These are phyloP conservation scores for Onychomys arenicola DNA, from an alignment of 2,797 vertebrate genomes.

Conservation along the genomic window DNA sequence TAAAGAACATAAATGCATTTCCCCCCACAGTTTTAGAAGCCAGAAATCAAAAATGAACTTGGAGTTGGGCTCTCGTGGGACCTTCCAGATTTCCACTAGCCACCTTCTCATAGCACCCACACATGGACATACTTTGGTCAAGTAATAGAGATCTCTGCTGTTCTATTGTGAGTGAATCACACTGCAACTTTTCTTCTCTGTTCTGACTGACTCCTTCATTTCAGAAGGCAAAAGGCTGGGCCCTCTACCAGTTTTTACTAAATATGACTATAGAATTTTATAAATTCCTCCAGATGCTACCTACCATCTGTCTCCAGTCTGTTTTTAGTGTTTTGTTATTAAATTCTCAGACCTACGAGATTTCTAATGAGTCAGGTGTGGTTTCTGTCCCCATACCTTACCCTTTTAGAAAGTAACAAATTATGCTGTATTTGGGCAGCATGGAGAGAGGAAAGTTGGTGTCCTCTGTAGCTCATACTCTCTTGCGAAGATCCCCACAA, in stretches of 20 bases:
- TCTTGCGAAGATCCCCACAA: fast-evolving
- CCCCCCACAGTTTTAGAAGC: neutral
- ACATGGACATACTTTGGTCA: neutral
- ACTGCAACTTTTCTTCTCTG: neutral
- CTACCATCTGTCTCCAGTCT: neutral
- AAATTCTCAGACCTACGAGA: neutral
- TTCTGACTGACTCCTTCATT: neutral
- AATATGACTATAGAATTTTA: neutral
- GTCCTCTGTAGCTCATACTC: neutral
- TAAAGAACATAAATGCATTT: neutral
- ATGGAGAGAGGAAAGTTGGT: neutral
- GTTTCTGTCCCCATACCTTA: neutral
- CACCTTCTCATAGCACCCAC: neutral
- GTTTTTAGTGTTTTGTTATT: neutral
- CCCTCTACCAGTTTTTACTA: neutral
- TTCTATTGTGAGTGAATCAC: too few relatives aligned
- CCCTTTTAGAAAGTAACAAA: neutral
- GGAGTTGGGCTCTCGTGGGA: neutral
- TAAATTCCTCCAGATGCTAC: neutral
- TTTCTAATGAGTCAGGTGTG: neutral
- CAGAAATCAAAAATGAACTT: neutral
- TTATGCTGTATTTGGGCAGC: neutral
- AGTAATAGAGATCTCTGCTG: neutral
- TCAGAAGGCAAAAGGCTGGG: neutral
- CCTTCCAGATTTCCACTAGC: too few relatives aligned